These are phyloP conservation scores for Halictus ligatus DNA, from an alignment of 2,888 invertebrate species.

Conservation along the genomic window DNA sequence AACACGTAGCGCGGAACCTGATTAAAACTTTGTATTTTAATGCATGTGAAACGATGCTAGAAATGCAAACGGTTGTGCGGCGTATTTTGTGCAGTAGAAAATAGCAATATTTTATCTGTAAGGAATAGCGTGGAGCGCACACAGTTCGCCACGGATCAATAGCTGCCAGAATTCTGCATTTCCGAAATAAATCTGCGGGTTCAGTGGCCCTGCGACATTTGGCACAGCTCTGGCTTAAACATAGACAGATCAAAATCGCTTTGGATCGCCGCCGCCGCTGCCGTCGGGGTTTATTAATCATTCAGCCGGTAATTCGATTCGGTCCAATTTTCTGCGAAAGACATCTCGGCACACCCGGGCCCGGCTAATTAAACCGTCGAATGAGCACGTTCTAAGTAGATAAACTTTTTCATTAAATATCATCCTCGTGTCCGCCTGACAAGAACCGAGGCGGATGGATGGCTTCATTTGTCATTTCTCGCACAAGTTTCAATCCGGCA, in stretches of 20 bases:
- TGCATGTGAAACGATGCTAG: neutral
- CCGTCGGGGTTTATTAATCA: conserved; percentile 56
- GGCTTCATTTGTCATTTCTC: conserved; percentile 40
- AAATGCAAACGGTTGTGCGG: neutral
- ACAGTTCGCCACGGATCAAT: neutral
- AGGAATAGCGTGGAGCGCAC: neutral
- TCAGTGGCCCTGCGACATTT: conserved; percentile 43
- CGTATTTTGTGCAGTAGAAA: neutral
- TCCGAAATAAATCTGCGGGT: conserved; percentile 40
- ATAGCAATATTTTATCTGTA: neutral
- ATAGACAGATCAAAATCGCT: conserved; percentile 36
- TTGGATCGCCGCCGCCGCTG: conserved; percentile 4
- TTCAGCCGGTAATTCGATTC: conserved; percentile 56
- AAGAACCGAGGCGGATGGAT: conserved; percentile 35
- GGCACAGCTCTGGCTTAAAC: conserved; percentile 25
- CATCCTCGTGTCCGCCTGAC: conserved; percentile 35
- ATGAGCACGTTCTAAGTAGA: conserved; percentile 54
- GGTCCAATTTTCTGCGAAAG: conserved; percentile 31
- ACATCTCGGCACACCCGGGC: conserved; percentile 34
- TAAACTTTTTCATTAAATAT: conserved; percentile 67
- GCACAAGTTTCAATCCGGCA: neutral
- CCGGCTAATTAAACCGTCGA: conserved; percentile 61
- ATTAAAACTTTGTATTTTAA: neutral
- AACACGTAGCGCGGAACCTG: neutral
- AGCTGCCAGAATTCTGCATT: neutral